These are phyloP conservation scores for Hexactinellida sp. DNA, from an alignment of 37 sponge, comb jelly and placozoan species.

Conservation along the genomic window DNA sequence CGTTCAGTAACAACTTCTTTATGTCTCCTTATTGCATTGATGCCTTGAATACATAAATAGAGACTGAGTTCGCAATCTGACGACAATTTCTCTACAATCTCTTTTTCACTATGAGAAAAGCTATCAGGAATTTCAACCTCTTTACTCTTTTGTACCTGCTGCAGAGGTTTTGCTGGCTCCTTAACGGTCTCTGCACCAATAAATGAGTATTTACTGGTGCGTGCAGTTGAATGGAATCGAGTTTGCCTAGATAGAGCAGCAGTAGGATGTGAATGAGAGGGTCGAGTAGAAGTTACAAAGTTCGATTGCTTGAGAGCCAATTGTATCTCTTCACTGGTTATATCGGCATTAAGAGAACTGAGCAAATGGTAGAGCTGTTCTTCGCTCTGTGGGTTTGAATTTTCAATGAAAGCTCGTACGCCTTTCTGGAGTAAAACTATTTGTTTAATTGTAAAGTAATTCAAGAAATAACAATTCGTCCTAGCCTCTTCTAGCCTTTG, in stretches of 20 bases:
- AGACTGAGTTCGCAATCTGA: neutral
- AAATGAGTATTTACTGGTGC: neutral
- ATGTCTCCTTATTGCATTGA: neutral
- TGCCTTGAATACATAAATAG: neutral
- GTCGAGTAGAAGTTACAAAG: neutral
- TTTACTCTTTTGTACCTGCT: neutral
- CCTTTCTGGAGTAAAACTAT: neutral
- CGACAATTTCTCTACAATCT: neutral
- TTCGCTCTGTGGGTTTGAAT: neutral
- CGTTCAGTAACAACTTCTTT: neutral
- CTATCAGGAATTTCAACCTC: neutral
- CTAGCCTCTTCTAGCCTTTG: neutral
- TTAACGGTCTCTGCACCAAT: neutral
- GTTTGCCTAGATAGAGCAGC: neutral
- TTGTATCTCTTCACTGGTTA: neutral
- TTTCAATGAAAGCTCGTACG: neutral
- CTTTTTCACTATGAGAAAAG: neutral
- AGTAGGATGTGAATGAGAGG: neutral
- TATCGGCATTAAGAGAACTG: neutral
- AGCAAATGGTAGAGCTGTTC: slow-evolving; percentile 8
- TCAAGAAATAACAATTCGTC: neutral
- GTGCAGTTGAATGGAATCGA: neutral
- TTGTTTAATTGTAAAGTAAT: neutral
- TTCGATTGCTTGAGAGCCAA: neutral
- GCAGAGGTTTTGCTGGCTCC: neutral